A percentile compares a stretch with the other conserved stretches of the same genome.
Conservation (phyloP, 2,797 vertebrate species). For the Rhynchotus rufescens region DNA sequence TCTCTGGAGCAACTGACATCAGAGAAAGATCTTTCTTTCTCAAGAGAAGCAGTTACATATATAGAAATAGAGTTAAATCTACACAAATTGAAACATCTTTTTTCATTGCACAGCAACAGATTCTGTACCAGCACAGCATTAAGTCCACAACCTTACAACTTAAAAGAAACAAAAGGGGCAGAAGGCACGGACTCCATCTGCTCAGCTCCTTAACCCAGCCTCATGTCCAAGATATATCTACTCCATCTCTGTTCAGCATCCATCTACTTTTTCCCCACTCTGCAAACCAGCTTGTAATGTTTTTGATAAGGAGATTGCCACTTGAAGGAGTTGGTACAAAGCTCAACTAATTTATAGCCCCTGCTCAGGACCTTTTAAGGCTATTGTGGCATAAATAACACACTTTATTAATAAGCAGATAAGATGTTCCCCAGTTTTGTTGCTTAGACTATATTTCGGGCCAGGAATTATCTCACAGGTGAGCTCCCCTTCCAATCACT, state of each 20-base stretch:
- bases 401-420: neutral
- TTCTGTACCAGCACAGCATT: neutral
- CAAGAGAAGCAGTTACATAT: neutral
- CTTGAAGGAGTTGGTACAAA: neutral
- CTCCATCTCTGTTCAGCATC: neutral
- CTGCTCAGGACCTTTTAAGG: neutral
- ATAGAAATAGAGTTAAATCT: neutral
- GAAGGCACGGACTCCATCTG: neutral
- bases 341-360: neutral
- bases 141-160: neutral
- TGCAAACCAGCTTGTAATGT: neutral
- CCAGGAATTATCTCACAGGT: neutral
- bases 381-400: neutral
- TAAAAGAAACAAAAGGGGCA: neutral
- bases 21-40: neutral
- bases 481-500: neutral
- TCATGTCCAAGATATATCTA: neutral
- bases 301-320: neutral
- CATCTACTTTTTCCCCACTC: neutral
- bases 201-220: neutral
- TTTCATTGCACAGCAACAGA: neutral
- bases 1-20: neutral
- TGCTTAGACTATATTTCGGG: neutral
- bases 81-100: fast-evolving
- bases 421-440: neutral